phyloP scores from a whole-genome alignment of 2,113 vertebrate genomes.

The Irena cyanogastra region DNA sequence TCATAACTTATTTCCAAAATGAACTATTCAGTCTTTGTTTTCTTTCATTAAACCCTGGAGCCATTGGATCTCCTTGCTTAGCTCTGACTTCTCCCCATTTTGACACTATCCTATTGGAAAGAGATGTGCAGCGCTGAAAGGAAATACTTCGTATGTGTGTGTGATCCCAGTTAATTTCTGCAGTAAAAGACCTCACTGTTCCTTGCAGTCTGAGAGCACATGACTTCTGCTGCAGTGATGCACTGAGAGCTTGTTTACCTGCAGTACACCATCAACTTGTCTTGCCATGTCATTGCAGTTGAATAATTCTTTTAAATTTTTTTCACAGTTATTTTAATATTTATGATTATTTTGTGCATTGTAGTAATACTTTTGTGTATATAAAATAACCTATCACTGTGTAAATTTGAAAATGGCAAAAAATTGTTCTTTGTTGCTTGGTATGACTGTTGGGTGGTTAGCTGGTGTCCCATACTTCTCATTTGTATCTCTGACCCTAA shows the following conservation, averaged over 20 bases:
- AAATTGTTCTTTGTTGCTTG: neutral
- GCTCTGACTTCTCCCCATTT: neutral
- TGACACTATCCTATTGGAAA: neutral
- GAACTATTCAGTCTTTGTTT: neutral
- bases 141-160: neutral
- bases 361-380: neutral
- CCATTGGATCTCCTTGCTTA: neutral
- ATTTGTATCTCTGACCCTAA: neutral
- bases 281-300: neutral
- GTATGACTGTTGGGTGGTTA: neutral
- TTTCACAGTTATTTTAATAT: neutral
- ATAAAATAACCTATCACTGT: neutral
- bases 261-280: neutral
- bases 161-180: neutral
- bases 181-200: neutral
- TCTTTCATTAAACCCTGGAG: neutral
- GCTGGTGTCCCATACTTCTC: neutral
- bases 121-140: neutral
- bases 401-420: neutral
- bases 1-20: neutral
- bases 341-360: neutral
- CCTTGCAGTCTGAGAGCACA: neutral
- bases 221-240: neutral
- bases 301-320: neutral
- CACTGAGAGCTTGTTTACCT: neutral